Percentiles rank a stretch among this genome's conserved stretches.
phyloP scores from a whole-genome alignment of 2,888 invertebrate species.

The Trissolcus japonicus region DNA sequence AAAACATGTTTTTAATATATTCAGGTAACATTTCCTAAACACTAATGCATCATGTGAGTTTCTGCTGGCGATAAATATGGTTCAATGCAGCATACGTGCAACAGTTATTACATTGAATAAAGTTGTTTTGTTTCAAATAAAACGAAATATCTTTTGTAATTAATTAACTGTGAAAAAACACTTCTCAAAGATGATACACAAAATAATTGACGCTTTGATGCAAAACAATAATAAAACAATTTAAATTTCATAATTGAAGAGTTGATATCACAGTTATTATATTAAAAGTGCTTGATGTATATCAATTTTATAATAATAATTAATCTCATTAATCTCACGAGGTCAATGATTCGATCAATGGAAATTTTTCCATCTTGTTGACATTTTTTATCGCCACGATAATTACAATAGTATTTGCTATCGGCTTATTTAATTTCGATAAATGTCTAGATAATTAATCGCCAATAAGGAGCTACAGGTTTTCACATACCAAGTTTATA shows the following conservation, averaged over 20 bases:
- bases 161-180: not conserved
- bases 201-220: too few relatives aligned
- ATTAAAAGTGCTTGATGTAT: too few relatives aligned
- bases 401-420: conserved; percentile 22
- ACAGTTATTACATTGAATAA: not conserved
- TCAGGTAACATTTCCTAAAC: not conserved
- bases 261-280: too few relatives aligned
- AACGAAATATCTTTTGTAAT: not conserved
- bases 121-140: not conserved
- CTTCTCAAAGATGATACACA: not conserved
- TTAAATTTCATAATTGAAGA: too few relatives aligned
- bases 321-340: conserved; percentile 18
- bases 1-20: not conserved
- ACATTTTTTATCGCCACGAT: conserved; percentile 32
- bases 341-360: conserved; percentile 39
- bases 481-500: conserved; percentile 28
- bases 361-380: conserved; percentile 41
- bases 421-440: conserved; percentile 38
- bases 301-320: not conserved
- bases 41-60: not conserved
- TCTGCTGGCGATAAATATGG: not conserved
- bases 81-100: not conserved
- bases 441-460: conserved; percentile 38
- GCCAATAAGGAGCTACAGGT: conserved; percentile 6
- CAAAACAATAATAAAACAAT: too few relatives aligned